Percentiles rank a stretch among this genome's conserved stretches.
phyloP scores from a whole-genome alignment of 2,113 vertebrate species.

The Propithecus coquereli region DNA sequence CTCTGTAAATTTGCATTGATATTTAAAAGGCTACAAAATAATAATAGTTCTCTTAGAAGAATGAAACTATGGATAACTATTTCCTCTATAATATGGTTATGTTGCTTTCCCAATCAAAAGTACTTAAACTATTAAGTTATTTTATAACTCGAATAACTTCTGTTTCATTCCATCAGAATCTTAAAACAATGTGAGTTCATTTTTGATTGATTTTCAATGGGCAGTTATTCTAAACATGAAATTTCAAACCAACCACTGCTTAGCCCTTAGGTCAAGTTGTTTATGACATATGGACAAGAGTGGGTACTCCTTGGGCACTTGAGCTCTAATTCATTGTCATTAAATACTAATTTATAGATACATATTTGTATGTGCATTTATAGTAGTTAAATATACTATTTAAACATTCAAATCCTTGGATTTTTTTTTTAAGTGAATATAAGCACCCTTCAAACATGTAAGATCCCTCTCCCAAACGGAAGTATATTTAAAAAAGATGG shows the following conservation, averaged over 20 bases:
- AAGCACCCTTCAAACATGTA: background rate
- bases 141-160: background rate
- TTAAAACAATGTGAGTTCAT: background rate
- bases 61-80: background rate
- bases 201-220: background rate
- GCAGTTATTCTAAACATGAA: background rate
- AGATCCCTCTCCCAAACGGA: background rate
- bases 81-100: background rate
- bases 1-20: background rate
- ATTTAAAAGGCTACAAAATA: background rate
- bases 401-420: background rate
- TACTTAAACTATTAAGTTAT: background rate
- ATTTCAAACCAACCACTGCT: background rate
- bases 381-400: background rate
- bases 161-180: background rate
- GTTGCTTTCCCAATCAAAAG: background rate
- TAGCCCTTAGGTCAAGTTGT: background rate
- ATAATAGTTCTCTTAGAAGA: background rate
- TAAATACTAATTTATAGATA: background rate
- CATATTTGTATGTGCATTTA: background rate
- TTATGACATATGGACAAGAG: background rate
- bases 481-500: background rate
- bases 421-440: background rate
- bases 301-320: background rate
- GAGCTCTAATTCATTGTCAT: background rate